phyloP scores from a whole-genome alignment of 2,797 vertebrate species.

The Acrossocheilus fasciatus region DNA sequence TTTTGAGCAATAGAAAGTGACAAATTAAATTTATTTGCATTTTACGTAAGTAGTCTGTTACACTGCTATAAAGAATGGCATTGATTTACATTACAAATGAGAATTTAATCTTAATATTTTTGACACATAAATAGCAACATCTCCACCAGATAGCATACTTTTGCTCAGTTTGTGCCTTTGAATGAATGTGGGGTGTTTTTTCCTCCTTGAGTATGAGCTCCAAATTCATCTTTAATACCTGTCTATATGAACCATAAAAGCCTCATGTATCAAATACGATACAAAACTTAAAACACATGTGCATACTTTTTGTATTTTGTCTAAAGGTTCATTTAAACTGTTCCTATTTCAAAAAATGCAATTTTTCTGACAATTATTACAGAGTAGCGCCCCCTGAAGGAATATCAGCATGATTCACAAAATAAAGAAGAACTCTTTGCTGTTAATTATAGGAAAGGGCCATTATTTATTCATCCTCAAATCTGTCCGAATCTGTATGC shows the following conservation, averaged over 20 bases:
- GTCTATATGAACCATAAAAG: neutral
- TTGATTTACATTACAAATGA: neutral
- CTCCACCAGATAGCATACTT: neutral
- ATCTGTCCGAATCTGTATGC: neutral
- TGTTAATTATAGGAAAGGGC: neutral
- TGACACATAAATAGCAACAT: neutral
- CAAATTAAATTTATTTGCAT: neutral
- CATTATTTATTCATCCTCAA: neutral
- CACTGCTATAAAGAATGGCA: neutral
- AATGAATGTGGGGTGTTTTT: neutral
- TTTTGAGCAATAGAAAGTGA: neutral
- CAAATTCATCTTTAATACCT: neutral
- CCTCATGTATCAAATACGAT: too few relatives aligned
- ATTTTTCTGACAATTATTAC: neutral
- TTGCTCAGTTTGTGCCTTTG: neutral
- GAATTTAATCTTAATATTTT: neutral
- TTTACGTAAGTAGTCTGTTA: neutral
- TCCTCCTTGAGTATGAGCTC: neutral
- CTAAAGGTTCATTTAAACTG: neutral
- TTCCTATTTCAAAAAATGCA: neutral
- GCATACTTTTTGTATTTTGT: neutral
- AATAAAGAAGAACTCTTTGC: neutral
- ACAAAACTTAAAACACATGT: too few relatives aligned
- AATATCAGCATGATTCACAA: neutral
- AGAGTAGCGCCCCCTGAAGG: neutral